Evolutionary conservation across 2,888 invertebrate species (phyloP).

Genomic region (Dynastes hyllus): DNA sequence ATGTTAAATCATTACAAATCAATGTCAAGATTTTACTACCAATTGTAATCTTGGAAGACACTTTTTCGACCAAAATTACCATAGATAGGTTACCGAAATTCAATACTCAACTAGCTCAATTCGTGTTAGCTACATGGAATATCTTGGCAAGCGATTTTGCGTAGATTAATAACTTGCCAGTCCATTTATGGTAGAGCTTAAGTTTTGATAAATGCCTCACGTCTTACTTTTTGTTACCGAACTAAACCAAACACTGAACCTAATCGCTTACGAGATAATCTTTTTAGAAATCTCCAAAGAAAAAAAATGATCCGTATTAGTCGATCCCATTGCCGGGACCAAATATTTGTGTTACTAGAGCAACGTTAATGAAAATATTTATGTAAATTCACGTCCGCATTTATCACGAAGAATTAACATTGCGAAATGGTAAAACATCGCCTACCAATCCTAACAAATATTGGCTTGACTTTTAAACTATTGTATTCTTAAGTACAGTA

Average conservation of each 20-base stretch:
- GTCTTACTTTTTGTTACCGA: background rate
- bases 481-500: too few species aligned
- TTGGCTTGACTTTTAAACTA: background rate
- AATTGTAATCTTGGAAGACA: too few species aligned
- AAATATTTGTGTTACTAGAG: conserved; percentile 6
- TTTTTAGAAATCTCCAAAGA: too few species aligned
- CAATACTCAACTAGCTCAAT: too few species aligned
- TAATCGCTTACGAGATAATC: background rate
- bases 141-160: too few species aligned
- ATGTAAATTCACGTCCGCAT: background rate
- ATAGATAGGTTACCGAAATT: too few species aligned
- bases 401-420: background rate
- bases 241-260: background rate
- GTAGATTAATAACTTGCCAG: too few species aligned
- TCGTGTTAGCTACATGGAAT: too few species aligned
- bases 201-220: background rate
- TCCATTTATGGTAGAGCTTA: background rate
- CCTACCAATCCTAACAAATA: background rate
- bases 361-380: background rate
- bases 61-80: too few species aligned
- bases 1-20: too few species aligned
- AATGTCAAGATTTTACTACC: too few species aligned
- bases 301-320: conserved; percentile 3
- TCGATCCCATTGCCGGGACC: background rate
- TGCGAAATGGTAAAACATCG: background rate